Conservation (phyloP, 2,797 vertebrate species). For the Eutrigla gurnardus region DNA sequence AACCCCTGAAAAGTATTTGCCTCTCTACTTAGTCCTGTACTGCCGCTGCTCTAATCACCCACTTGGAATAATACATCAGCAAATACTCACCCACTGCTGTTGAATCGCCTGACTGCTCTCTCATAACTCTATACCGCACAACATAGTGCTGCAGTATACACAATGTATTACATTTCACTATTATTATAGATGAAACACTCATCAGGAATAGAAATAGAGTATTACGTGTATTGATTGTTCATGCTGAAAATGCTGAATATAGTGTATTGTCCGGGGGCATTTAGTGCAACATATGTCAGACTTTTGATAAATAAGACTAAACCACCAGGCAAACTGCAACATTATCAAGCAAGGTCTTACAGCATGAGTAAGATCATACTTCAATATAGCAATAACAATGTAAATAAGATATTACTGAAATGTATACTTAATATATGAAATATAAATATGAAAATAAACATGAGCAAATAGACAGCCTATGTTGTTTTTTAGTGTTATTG, state of each 20-base stretch:
- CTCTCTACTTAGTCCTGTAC: not conserved
- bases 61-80: slow-evolving; percentile 19
- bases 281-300: not conserved
- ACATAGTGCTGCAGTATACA: not conserved
- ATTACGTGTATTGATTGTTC: not conserved
- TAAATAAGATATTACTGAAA: not conserved
- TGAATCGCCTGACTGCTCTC: not conserved
- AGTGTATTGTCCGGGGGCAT: not conserved
- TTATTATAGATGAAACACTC: not conserved
- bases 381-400: not conserved
- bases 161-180: slow-evolving; percentile 2
- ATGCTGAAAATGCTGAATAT: not conserved
- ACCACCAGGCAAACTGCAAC: not conserved
- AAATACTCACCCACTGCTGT: not conserved
- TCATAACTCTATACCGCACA: not conserved
- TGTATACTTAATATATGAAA: not conserved
- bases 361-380: not conserved
- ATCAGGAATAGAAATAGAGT: slow-evolving; percentile 6
- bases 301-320: not conserved
- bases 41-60: not conserved
- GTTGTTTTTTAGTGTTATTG: not conserved
- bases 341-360: not conserved
- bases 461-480: not conserved
- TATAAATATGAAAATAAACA: not conserved
- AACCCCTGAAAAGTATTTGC: not conserved